These are phyloP conservation scores for Halictus ligatus DNA, from an alignment of 2,888 invertebrate genomes.

Conservation along the genomic window DNA sequence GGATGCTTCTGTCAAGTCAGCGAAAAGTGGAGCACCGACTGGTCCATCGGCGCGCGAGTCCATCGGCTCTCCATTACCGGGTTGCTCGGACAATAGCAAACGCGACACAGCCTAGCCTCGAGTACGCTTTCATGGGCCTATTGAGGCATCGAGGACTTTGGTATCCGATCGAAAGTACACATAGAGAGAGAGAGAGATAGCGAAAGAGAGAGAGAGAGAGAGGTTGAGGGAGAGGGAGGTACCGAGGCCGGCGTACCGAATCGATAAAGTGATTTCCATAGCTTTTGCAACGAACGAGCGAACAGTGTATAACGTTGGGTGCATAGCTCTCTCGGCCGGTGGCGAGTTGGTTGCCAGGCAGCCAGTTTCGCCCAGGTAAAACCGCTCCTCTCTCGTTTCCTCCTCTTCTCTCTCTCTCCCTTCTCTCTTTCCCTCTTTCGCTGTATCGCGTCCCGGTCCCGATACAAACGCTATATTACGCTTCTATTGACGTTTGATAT, in stretches of 20 bases:
- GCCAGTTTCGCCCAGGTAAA: conserved; percentile 47
- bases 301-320: conserved; percentile 21
- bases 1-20: neutral
- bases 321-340: conserved; percentile 10
- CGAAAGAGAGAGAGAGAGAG: neutral
- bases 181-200: neutral
- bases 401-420: neutral
- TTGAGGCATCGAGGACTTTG: neutral
- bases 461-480: conserved; percentile 53
- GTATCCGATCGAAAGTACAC: conserved; percentile 8
- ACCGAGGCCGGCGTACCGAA: neutral
- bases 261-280: conserved; percentile 39
- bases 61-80: neutral
- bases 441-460: conserved; percentile 24
- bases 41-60: conserved; percentile 2
- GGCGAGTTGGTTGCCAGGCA: conserved; percentile 63
- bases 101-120: neutral
- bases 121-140: conserved; percentile 7
- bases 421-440: neutral
- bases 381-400: conserved; percentile 30
- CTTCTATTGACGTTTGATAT: conserved; percentile 57
- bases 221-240: neutral
- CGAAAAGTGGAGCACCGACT: conserved; percentile 1
- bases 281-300: conserved; percentile 36
- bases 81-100: conserved; percentile 3